These are phyloP conservation scores for Parapsyche elsis DNA, from an alignment of 1,140 invertebrate species.

Conservation along the genomic window DNA sequence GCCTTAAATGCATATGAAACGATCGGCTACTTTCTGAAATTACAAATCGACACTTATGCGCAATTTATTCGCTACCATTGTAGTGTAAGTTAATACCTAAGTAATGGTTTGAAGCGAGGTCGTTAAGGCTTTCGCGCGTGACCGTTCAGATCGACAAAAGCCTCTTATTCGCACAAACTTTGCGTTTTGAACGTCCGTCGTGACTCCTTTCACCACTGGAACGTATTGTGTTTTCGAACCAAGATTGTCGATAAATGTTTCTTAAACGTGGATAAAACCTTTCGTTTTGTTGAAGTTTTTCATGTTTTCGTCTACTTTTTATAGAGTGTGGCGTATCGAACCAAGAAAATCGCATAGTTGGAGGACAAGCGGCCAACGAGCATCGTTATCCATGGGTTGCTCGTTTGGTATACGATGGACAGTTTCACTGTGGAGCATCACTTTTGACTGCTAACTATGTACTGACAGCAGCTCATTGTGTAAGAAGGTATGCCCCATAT, in stretches of 20 bases:
- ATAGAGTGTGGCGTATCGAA: slow-evolving; percentile 77
- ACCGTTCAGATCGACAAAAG: neutral
- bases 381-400: slow-evolving; percentile 91
- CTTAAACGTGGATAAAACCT: neutral
- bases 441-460: slow-evolving; percentile 80
- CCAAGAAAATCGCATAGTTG: slow-evolving; percentile 77
- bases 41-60: no score
- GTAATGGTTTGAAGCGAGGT: neutral
- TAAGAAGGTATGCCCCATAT: slow-evolving; percentile 68
- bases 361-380: slow-evolving; percentile 80
- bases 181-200: neutral
- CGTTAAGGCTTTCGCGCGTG: neutral
- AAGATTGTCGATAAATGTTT: neutral
- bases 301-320: slow-evolving; percentile 48
- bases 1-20: no score
- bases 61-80: no score
- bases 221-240: neutral
- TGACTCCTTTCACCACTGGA: slow-evolving; percentile 14
- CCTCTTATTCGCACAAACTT: neutral
- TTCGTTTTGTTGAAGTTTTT: neutral
- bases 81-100: no score
- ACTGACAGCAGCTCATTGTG: slow-evolving; percentile 77
- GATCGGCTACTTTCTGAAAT: no score
- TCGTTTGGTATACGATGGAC: slow-evolving; percentile 83
- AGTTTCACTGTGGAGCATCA: slow-evolving; percentile 91